Evolutionary conservation across 2,888 invertebrate species (phyloP).

Genomic region (Xestoiulus laeticollis): DNA sequence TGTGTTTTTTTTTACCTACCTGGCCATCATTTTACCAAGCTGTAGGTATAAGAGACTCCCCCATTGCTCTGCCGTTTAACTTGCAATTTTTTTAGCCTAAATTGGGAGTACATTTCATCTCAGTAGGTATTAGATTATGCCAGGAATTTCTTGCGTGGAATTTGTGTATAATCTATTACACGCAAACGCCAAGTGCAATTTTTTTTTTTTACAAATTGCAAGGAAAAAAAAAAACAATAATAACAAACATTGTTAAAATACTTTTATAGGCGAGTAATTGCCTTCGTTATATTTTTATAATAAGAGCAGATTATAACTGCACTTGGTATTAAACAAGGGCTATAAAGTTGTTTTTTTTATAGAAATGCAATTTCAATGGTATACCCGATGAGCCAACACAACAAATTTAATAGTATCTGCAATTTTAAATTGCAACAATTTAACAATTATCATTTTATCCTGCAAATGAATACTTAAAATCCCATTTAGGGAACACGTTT

Average conservation of each 20-base stretch:
- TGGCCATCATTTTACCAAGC: conserved; percentile 14
- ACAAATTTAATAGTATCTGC: not conserved
- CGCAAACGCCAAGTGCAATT: not conserved
- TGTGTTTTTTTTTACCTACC: not conserved
- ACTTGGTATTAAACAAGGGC: conserved; percentile 2
- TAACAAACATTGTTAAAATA: conserved; percentile 37
- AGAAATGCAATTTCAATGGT: not conserved
- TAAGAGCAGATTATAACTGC: not conserved
- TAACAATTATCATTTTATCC: not conserved
- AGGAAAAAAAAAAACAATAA: conserved; percentile 31
- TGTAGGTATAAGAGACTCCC: not conserved
- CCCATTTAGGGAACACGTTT: too few species aligned
- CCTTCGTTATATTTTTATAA: conserved; percentile 17
- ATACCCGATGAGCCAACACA: not conserved
- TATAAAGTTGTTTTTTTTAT: not conserved
- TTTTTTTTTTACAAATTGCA: not conserved
- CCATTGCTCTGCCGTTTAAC: not conserved
- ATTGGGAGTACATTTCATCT: conserved; percentile 34
- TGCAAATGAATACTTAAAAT: too few species aligned
- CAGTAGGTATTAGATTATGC: conserved; percentile 24
- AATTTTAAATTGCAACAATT: not conserved
- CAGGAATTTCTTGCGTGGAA: conserved; percentile 31
- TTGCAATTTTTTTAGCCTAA: not conserved
- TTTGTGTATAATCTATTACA: conserved; percentile 35
- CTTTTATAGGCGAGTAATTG: conserved; percentile 38